Evolutionary conservation across 2,888 invertebrate species (phyloP).

Genomic region (Cephus nigrinus): DNA sequence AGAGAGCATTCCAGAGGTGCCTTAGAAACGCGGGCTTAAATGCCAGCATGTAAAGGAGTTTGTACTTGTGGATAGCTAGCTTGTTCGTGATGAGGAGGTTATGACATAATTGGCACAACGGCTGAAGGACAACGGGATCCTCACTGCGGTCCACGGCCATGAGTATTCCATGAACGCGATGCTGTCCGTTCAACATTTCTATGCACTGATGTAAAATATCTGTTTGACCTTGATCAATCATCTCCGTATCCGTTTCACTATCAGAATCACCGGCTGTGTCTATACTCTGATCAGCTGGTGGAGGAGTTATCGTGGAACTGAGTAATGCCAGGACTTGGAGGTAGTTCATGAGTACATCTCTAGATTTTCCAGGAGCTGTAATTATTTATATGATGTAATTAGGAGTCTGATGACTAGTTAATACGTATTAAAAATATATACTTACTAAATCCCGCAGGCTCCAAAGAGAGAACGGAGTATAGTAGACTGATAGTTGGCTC

Average conservation of each 20-base stretch:
- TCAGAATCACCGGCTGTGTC: conserved; percentile 68
- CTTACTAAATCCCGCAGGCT: conserved; percentile 76
- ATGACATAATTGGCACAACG: conserved; percentile 84
- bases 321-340: conserved; percentile 72
- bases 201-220: conserved; percentile 71
- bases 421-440: conserved; percentile 25
- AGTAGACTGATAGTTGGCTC: conserved; percentile 74
- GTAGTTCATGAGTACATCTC: conserved; percentile 63
- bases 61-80: conserved; percentile 85
- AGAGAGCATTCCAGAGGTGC: conserved; percentile 76
- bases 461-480: conserved; percentile 76
- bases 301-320: conserved; percentile 62
- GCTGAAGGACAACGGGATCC: conserved; percentile 72
- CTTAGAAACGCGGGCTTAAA: conserved; percentile 83
- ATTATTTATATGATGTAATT: conserved; percentile 11
- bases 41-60: conserved; percentile 82
- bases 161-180: conserved; percentile 70
- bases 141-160: conserved; percentile 68
- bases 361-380: conserved; percentile 44
- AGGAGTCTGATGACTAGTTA: neutral
- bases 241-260: conserved; percentile 72
- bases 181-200: conserved; percentile 75
- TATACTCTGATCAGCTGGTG: conserved; percentile 67
- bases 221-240: conserved; percentile 69
- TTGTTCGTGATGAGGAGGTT: conserved; percentile 84